Percentiles rank a stretch among this genome's conserved stretches.
phyloP scores from a whole-genome alignment of 1,140 invertebrate genomes.

The Leptoteleia sp. region DNA sequence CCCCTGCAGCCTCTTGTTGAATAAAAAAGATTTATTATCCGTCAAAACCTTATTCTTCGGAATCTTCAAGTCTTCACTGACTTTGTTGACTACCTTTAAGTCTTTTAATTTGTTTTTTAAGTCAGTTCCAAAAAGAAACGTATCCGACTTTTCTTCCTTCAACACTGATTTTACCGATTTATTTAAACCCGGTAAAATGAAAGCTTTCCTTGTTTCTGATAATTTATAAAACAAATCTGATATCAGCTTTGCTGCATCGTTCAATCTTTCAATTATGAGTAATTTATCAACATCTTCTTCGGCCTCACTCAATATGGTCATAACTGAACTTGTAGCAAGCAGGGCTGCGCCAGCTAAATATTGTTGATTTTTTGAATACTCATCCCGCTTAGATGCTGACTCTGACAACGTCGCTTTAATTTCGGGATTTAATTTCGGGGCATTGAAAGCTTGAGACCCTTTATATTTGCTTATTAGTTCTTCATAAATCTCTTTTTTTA shows the following conservation, averaged over 20 bases:
- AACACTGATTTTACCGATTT: slow-evolving; percentile 36
- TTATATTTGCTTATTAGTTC: slow-evolving; percentile 11
- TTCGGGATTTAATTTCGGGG: slow-evolving; percentile 11
- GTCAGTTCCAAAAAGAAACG: slow-evolving; percentile 48
- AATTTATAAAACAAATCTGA: slow-evolving; percentile 17
- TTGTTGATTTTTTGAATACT: slow-evolving; percentile 9
- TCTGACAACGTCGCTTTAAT: slow-evolving; percentile 23
- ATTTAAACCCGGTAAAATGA: slow-evolving; percentile 43
- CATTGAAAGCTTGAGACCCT: neutral
- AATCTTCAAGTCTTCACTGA: slow-evolving; percentile 37
- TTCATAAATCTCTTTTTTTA: slow-evolving; percentile 16
- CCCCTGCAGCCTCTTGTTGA: no score
- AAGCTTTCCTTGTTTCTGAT: slow-evolving; percentile 39
- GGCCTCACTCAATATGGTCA: neutral
- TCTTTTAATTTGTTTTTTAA: slow-evolving; percentile 53
- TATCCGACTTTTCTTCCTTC: slow-evolving; percentile 32
- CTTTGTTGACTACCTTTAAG: slow-evolving; percentile 33
- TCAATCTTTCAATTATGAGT: slow-evolving; percentile 33
- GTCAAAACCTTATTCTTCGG: neutral
- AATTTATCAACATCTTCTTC: slow-evolving; percentile 50
- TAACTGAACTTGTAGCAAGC: neutral
- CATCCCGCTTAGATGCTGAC: slow-evolving; percentile 29
- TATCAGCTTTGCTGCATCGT: slow-evolving; percentile 48
- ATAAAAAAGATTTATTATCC: no score
- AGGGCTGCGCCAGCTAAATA: slow-evolving; percentile 7